Conservation (phyloP, 2,888 invertebrate species). For the Meiosimyza platycephala region DNA sequence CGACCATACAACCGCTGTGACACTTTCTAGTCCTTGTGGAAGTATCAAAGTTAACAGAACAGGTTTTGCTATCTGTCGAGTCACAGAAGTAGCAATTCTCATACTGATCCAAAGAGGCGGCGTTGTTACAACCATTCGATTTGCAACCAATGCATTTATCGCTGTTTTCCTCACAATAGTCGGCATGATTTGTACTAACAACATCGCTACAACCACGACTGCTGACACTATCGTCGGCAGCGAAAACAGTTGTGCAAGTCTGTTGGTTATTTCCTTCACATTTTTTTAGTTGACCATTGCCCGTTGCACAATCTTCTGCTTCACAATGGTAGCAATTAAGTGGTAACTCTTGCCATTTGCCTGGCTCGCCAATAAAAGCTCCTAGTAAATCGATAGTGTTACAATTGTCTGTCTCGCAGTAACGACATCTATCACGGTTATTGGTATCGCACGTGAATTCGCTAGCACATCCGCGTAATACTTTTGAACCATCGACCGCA, state of each 20-base stretch:
- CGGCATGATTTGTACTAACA: slow-evolving; percentile 43
- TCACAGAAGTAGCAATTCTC: slow-evolving; percentile 60
- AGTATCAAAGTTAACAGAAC: slow-evolving; percentile 42
- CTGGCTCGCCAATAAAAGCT: slow-evolving; percentile 55
- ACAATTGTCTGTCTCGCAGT: slow-evolving; percentile 55
- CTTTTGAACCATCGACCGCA: slow-evolving; percentile 49
- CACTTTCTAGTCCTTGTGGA: slow-evolving; percentile 52
- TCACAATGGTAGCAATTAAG: slow-evolving; percentile 55
- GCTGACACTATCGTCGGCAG: slow-evolving; percentile 47
- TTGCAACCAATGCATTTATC: slow-evolving; percentile 56
- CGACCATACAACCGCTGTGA: slow-evolving; percentile 57
- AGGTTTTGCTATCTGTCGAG: slow-evolving; percentile 46
- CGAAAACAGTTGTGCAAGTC: slow-evolving; percentile 59
- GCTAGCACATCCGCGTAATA: slow-evolving; percentile 56
- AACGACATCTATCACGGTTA: slow-evolving; percentile 50
- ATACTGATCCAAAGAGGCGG: slow-evolving; percentile 47
- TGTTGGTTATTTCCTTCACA: slow-evolving; percentile 58
- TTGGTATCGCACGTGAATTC: slow-evolving; percentile 52
- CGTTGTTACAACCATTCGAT: slow-evolving; percentile 60
- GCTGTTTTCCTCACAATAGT: slow-evolving; percentile 53
- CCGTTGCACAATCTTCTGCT: slow-evolving; percentile 48
- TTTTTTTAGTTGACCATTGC: slow-evolving; percentile 29
- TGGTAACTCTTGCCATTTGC: slow-evolving; percentile 62
- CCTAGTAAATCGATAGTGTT: slow-evolving; percentile 52
- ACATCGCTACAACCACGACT: slow-evolving; percentile 60